A percentile compares a stretch with the other conserved stretches of the same genome.
These are phyloP conservation scores for Chondrilla cf. caribensis DNA, from an alignment of 37 sponge, comb jelly and placozoan genomes.

Conservation along the genomic window DNA sequence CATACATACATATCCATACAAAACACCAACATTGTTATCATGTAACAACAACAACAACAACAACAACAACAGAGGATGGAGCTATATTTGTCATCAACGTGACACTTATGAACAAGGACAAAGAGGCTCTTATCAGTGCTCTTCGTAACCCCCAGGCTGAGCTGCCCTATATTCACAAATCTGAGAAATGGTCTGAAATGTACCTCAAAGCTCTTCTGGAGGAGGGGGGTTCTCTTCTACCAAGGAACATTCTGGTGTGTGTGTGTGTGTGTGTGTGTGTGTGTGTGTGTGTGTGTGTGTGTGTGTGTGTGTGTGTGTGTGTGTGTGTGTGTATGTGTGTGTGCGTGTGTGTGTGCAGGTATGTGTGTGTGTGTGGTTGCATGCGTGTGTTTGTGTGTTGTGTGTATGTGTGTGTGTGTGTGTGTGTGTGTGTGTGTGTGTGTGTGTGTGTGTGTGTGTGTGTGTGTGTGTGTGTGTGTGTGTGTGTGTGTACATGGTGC, in stretches of 20 bases:
- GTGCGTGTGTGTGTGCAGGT: too few relatives aligned
- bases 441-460: slow-evolving; percentile 5
- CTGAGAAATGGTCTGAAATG: slow-evolving; percentile 8
- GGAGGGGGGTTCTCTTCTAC: not conserved
- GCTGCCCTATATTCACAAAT: slow-evolving; percentile 8
- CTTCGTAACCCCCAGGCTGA: not conserved
- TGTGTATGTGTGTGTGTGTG: too few relatives aligned
- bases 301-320: too few relatives aligned
- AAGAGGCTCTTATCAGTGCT: not conserved
- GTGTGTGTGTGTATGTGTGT: too few relatives aligned
- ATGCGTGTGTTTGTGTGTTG: too few relatives aligned
- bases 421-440: not conserved
- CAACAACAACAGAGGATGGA: slow-evolving; percentile 11
- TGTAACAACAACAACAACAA: too few relatives aligned
- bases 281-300: too few relatives aligned
- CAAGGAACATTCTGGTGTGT: not conserved
- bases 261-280: not conserved
- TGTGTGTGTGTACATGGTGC: not conserved
- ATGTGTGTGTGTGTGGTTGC: too few relatives aligned
- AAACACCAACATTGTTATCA: too few relatives aligned
- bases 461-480: not conserved
- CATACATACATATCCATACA: too few relatives aligned
- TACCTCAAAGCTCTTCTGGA: not conserved
- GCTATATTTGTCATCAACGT: slow-evolving; percentile 19
- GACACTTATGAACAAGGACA: not conserved